phyloP scores from a whole-genome alignment of 1,140 invertebrate species.

The Aphelenchoides avenae region DNA sequence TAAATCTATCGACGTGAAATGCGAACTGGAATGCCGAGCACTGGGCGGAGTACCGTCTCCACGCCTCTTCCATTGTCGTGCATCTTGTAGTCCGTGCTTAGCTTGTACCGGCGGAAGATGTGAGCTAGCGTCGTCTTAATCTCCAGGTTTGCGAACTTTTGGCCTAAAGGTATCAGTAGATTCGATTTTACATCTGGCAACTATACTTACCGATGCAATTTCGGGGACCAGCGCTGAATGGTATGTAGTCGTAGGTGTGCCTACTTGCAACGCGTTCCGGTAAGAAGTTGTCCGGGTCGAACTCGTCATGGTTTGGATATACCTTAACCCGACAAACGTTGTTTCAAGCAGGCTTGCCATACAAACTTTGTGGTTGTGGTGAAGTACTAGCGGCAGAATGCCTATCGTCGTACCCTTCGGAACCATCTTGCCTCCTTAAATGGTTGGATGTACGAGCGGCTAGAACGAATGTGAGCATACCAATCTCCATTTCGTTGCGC shows the following conservation, averaged over 20 bases:
- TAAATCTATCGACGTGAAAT: too few species aligned
- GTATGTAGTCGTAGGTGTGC: neutral
- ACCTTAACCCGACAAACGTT: too few species aligned
- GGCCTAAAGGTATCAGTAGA: neutral
- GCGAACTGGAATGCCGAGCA: slow-evolving; percentile 1
- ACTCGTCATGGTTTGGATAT: neutral
- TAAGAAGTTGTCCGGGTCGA: slow-evolving; percentile 8
- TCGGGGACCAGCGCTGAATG: slow-evolving; percentile 1
- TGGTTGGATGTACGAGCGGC: neutral
- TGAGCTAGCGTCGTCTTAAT: neutral
- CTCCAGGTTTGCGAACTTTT: slow-evolving; percentile 4
- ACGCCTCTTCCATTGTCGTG: neutral
- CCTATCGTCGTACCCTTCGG: too few species aligned
- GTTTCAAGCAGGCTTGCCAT: too few species aligned
- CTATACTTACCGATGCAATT: slow-evolving; percentile 7
- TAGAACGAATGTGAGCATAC: too few species aligned
- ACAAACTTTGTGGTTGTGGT: neutral
- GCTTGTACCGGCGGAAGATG: neutral
- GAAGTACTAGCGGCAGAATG: too few species aligned
- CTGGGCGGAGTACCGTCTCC: neutral
- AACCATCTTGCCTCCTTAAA: neutral
- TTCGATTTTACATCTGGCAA: neutral
- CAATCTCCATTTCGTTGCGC: neutral
- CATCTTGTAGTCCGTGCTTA: neutral
- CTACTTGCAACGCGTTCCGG: neutral